Base-by-base conservation (phyloP, 2,113 vertebrate species). In the Prunella fulvescens region DNA sequence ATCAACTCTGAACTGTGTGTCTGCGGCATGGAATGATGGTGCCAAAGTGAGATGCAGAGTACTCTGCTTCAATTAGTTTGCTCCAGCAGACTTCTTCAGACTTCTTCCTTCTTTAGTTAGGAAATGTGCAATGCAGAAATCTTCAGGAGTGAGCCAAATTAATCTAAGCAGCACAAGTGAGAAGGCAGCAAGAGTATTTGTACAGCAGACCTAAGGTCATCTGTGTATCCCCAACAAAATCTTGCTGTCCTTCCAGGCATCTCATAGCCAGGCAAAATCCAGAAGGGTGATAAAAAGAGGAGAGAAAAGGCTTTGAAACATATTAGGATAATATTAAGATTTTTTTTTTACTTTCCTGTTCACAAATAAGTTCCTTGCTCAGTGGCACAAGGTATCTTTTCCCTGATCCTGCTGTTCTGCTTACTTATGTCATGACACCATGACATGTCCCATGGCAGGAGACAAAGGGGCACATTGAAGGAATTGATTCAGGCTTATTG, bases 401-500 rank as follows among this genome's bases (percentile, higher is more conserved):
- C 73, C 45, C 70, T 40, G 40, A 69, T 85, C 77, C 70, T 79
- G 42, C 33, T 91, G 51, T 60, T 94, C 62, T 58, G 29, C 64
- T 70, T 60, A 14, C 54, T 83, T 45, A 12, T 45, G 50, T 79
- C 51, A 58, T 72, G 91, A 84, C 56, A 95, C 65, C 35, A 7
- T 39, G 42, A 39, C 65, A 28, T 45, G 88, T 61, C 62, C 0
- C 0, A 90, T 77, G 70, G 62, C 48, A 64, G 67, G 76, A 94
- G 73, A 85, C 62, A 88, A 92, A 94, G 42, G 64, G 23, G 92
- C 47, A 71, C 29, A 28, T 16, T 69, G 90, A 51, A 86, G 51
- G 65, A 90, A 92, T 95, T 94, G 89, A 81, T 81, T 93, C 66
- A 87, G 91, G 62, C 93, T 95, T 95, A 90, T 91, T 95, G 86